These are phyloP conservation scores for Lepus americanus DNA, from an alignment of 2,113 vertebrate species.

Conservation along the genomic window DNA sequence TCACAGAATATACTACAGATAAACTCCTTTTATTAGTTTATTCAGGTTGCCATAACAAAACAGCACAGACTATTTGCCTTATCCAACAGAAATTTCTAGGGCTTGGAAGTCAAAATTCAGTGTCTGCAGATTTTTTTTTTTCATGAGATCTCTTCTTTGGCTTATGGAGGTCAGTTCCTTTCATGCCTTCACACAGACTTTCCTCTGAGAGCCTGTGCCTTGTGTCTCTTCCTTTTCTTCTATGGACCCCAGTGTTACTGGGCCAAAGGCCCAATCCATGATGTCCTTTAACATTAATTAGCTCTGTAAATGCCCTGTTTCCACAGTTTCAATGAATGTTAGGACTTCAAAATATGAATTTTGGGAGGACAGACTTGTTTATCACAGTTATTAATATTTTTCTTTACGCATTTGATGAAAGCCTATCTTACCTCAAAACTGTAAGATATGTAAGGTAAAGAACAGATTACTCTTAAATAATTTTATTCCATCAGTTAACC, in stretches of 20 bases:
- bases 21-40: background rate
- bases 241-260: background rate
- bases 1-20: background rate
- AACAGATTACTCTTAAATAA: background rate
- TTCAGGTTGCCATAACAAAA: background rate
- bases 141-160: background rate
- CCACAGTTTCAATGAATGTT: background rate
- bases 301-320: background rate
- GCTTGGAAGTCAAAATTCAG: background rate
- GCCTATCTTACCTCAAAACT: background rate
- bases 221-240: background rate
- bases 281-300: background rate
- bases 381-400: background rate
- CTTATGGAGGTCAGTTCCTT: background rate
- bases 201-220: background rate
- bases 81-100: background rate
- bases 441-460: background rate
- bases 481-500: background rate
- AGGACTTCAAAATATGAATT: no score
- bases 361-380: background rate
- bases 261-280: accelerated
- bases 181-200: accelerated
- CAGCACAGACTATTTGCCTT: background rate
- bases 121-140: background rate
- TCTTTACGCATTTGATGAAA: background rate